Percentiles rank a stretch among this genome's conserved stretches.
phyloP scores from a whole-genome alignment of 2,888 invertebrate species.

The Agrochola lychnidis region DNA sequence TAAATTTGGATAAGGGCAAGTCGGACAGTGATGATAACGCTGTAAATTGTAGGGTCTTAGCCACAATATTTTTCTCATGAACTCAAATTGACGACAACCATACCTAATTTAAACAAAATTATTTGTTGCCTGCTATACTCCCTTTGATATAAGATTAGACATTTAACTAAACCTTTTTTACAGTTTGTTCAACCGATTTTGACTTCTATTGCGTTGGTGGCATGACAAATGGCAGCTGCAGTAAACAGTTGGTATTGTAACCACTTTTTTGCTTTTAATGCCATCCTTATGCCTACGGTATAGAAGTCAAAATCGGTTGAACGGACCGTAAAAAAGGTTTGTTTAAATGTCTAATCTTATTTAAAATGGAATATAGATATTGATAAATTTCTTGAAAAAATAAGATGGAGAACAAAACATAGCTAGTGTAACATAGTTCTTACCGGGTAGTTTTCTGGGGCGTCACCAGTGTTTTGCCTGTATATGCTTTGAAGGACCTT shows the following conservation, averaged over 20 bases:
- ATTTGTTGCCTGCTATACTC: background rate
- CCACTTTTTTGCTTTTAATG: too few species aligned
- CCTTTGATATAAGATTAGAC: too few species aligned
- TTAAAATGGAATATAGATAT: too few species aligned
- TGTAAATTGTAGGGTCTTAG: background rate
- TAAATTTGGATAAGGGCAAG: background rate
- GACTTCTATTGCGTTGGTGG: too few species aligned
- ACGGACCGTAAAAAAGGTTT: too few species aligned
- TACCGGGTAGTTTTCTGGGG: slow-evolving; percentile 93
- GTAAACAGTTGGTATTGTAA: too few species aligned
- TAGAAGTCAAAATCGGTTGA: too few species aligned
- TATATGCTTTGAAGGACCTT: slow-evolving; percentile 93
- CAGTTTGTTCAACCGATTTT: too few species aligned
- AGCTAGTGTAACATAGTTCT: slow-evolving; percentile 53
- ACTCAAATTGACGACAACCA: background rate
- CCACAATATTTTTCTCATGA: background rate
- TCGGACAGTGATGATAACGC: background rate
- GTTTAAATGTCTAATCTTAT: too few species aligned
- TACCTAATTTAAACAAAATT: background rate
- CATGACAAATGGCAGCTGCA: too few species aligned
- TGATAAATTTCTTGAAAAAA: background rate
- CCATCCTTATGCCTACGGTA: too few species aligned
- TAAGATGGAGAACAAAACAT: background rate
- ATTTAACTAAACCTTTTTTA: too few species aligned
- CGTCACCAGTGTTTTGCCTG: slow-evolving; percentile 93